Conservation (phyloP, 2,113 vertebrate species). For the Hyla sarda region DNA sequence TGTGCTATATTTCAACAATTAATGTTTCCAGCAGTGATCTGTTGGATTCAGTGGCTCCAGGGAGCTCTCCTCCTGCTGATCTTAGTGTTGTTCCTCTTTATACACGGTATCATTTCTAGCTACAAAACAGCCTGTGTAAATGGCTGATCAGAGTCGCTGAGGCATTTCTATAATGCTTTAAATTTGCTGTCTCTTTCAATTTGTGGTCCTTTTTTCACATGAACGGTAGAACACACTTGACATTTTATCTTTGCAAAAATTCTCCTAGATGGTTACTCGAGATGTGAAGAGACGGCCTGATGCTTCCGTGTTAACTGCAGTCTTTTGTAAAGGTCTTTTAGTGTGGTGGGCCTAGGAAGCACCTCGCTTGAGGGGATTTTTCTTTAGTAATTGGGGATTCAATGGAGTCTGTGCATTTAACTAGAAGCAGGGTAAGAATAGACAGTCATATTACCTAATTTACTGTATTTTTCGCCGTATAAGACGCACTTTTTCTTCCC, state of each 20-base stretch:
- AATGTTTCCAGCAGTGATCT: neutral
- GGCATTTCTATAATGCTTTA: slow-evolving; percentile 14
- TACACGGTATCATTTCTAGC: neutral
- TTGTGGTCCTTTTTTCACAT: slow-evolving; percentile 26
- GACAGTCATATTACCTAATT: no score
- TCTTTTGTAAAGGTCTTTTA: slow-evolving; percentile 28
- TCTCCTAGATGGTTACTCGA: neutral
- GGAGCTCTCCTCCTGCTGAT: neutral
- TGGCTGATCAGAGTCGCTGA: slow-evolving; percentile 7
- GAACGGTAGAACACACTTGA: slow-evolving; percentile 40
- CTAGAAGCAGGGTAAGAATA: neutral
- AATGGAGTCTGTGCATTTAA: neutral
- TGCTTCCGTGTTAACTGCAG: slow-evolving; percentile 10
- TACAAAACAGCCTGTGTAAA: neutral
- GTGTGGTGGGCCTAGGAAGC: neutral
- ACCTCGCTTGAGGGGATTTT: neutral
- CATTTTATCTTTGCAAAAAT: slow-evolving; percentile 32
- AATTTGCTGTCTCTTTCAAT: slow-evolving; percentile 28
- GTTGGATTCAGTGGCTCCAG: neutral
- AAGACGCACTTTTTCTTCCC: no score
- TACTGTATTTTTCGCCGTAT: no score
- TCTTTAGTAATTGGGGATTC: slow-evolving; percentile 6
- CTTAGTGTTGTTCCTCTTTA: neutral
- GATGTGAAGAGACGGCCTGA: slow-evolving; percentile 5
- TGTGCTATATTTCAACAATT: neutral